These are phyloP conservation scores for Brassicogethes aeneus DNA, from an alignment of 2,888 invertebrate species.

Conservation along the genomic window DNA sequence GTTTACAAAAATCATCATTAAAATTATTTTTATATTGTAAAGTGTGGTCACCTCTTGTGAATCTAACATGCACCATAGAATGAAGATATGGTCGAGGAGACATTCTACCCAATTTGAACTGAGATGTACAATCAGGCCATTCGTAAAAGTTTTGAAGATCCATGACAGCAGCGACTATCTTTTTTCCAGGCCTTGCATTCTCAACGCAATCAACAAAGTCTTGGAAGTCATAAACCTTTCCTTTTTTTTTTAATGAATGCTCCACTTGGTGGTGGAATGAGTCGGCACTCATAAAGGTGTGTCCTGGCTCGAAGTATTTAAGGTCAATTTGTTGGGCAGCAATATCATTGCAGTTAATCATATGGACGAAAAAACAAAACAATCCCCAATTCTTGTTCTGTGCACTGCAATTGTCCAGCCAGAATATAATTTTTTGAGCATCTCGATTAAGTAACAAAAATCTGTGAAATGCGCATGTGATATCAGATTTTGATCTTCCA, in stretches of 20 bases:
- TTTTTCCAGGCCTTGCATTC: neutral
- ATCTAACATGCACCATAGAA: neutral
- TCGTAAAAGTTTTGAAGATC: neutral
- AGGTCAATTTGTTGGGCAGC: neutral
- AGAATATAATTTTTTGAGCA: conserved; percentile 7
- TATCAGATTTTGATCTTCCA: conserved; percentile 10
- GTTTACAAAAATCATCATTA: too few species aligned
- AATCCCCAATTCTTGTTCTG: conserved; percentile 13
- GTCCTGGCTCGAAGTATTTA: neutral
- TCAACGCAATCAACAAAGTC: conserved; percentile 1
- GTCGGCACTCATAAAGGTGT: neutral
- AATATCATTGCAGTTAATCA: neutral
- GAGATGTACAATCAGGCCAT: neutral
- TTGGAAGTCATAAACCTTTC: conserved; percentile 4
- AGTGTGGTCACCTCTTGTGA: neutral
- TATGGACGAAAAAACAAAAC: conserved; percentile 9
- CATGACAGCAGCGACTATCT: neutral
- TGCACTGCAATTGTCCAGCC: conserved; percentile 12
- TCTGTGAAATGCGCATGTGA: conserved; percentile 9
- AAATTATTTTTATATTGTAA: neutral
- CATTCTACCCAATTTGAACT: neutral
- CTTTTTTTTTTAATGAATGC: too few species aligned
- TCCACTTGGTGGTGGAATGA: neutral
- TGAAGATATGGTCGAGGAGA: neutral
- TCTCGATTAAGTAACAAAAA: conserved; percentile 7